phyloP scores from a whole-genome alignment of 2,888 invertebrate genomes.

The Macrosiphum euphorbiae region DNA sequence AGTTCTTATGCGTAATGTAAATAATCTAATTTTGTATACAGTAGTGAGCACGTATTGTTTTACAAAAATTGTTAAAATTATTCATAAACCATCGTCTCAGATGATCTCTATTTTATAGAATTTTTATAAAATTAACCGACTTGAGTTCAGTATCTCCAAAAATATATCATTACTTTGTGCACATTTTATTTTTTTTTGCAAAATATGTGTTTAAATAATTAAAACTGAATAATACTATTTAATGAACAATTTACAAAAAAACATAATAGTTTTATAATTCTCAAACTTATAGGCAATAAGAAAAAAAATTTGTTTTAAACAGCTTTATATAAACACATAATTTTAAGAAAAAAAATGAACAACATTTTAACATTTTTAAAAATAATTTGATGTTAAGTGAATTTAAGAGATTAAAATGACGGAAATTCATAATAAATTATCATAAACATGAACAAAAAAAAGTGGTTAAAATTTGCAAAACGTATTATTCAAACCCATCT shows the following conservation, averaged over 20 bases:
- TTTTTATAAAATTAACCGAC: not conserved
- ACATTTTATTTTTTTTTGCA: not conserved
- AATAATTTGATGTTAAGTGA: not conserved
- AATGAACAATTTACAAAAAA: not conserved
- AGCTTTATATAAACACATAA: not conserved
- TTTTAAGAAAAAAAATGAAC: not conserved
- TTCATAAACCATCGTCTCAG: slow-evolving; percentile 19
- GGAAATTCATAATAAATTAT: not conserved
- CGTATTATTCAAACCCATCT: not conserved
- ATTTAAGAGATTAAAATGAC: not conserved
- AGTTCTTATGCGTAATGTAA: not conserved
- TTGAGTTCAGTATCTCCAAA: not conserved
- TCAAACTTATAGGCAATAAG: not conserved
- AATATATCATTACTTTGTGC: not conserved
- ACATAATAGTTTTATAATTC: not conserved
- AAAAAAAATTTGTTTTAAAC: not conserved
- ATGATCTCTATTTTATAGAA: slow-evolving; percentile 6
- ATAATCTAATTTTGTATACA: slow-evolving; percentile 7
- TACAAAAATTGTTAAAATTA: slow-evolving; percentile 12
- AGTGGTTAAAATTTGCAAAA: not conserved
- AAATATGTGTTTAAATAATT: not conserved
- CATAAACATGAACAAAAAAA: not conserved
- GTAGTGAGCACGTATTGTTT: not conserved
- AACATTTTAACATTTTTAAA: not conserved
- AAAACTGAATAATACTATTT: not conserved